Base-by-base conservation (phyloP, 2,888 invertebrate species). In the Philereme transversata region DNA sequence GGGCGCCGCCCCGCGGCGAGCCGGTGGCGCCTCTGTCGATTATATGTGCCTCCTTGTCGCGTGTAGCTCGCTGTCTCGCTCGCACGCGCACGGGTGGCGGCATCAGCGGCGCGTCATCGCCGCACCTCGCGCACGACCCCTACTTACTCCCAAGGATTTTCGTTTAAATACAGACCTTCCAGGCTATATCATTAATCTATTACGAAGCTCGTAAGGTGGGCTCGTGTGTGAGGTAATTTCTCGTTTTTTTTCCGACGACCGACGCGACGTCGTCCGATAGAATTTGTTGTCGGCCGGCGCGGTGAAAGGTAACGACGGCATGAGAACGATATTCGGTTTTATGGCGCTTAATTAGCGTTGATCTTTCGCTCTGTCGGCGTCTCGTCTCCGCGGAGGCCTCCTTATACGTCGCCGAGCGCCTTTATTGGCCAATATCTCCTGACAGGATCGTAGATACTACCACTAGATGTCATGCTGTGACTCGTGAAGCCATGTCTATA, bases 171-270 rank as follows among this genome's bases (percentile, higher is more conserved):
- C 87, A 84, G 83, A 82, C 80, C 82, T 83, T 77, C 78, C 83
- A 83, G 82, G 83, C 88, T 82, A 83, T 89, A 90, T 90, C 90
- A 90, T 91, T 91, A 90, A 91, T 90, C 90, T 91, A 91, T 91
- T 90, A 90, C 85, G 75, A 73, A 62, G 76, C 75, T 77, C 80
- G 82, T 82, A 81, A 75, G 82, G 79, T 82, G 82, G 82, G 82
- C 84, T 83, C 80, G 82, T 81, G 83, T 81, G 81, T 82, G 82
- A 77, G 78, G 78, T 79, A 73, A 81, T 81, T 81, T 73, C 79
- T 59, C 51, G 51, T 80, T 76, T 75, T 83, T 86, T 87, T 84
- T 85, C 82, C 81, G 55, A 49, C 62, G 57, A 47, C n/a, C n/a
- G n/a, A n/a, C n/a, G n/a, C 54, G 54, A 53, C 73, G 73, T 74